These are phyloP conservation scores for Bemisia tabaci DNA, from an alignment of 1,140 invertebrate species.

Conservation along the genomic window DNA sequence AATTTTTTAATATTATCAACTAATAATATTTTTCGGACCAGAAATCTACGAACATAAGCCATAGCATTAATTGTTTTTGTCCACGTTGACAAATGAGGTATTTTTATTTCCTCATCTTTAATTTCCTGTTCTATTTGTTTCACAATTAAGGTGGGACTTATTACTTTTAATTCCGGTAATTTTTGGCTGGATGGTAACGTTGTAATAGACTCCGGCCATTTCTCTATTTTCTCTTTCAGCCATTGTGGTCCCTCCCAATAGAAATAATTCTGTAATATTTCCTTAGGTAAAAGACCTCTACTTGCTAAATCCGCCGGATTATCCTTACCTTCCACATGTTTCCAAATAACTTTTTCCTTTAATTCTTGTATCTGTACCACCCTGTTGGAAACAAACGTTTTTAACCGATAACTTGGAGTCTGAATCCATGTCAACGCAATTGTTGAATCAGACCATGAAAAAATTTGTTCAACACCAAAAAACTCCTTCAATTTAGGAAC, in stretches of 20 bases:
- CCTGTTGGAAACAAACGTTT: conserved; percentile 31
- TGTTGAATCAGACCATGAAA: conserved; percentile 18
- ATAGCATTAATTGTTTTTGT: too few species aligned
- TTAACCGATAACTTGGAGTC: conserved; percentile 19
- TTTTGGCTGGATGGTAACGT: too few species aligned
- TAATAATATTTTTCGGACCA: too few species aligned
- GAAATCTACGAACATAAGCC: too few species aligned
- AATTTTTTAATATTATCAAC: too few species aligned
- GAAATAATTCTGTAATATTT: conserved; percentile 15
- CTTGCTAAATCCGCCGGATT: conserved; percentile 34
- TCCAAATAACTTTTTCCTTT: conserved; percentile 24
- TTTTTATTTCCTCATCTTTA: too few species aligned
- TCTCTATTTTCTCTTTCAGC: neutral
- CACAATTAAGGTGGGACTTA: too few species aligned
- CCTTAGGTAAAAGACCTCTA: conserved; percentile 23
- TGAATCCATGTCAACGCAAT: conserved; percentile 21
- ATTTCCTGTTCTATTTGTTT: too few species aligned
- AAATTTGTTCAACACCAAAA: neutral
- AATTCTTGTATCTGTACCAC: conserved; percentile 27
- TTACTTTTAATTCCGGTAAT: too few species aligned
- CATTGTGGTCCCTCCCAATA: conserved; percentile 19
- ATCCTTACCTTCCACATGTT: conserved; percentile 27
- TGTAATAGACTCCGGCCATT: conserved; percentile 2
- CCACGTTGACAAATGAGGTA: too few species aligned
- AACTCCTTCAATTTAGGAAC: neutral